Conservation (phyloP, 2,113 vertebrate species). For the Scatophagus argus region DNA sequence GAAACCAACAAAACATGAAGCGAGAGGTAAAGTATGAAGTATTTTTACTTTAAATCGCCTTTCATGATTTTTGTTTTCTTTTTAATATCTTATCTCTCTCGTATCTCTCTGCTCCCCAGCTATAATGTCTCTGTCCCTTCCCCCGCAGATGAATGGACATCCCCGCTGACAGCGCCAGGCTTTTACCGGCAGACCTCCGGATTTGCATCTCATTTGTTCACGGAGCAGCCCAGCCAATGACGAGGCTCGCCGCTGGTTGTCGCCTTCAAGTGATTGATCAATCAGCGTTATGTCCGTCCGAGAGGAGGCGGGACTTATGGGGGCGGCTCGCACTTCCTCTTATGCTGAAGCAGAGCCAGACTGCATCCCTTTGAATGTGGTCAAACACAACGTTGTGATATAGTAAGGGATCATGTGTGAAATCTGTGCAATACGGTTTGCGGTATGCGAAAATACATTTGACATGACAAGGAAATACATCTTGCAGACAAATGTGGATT, state of each 20-base stretch:
- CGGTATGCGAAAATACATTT: background rate
- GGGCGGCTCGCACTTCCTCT: conserved; percentile 19
- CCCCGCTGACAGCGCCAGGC: conserved; percentile 30
- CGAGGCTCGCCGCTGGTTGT: background rate
- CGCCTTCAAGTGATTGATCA: conserved; percentile 45
- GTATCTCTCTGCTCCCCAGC: background rate
- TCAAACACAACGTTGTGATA: background rate
- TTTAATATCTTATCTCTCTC: no score
- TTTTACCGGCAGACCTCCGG: conserved; percentile 71
- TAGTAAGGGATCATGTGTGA: background rate
- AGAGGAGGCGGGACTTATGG: conserved; percentile 34
- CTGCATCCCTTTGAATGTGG: background rate
- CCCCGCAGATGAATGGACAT: conserved; percentile 56
- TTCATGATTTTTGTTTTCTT: no score
- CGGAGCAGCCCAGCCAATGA: conserved; percentile 38
- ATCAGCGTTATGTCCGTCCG: conserved; percentile 71
- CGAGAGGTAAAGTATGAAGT: background rate
- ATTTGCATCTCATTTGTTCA: conserved; percentile 64
- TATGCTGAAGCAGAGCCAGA: no score
- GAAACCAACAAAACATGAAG: background rate
- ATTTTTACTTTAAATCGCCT: background rate
- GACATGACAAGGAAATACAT: background rate
- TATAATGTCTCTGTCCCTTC: background rate
- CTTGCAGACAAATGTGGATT: background rate
- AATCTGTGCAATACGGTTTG: no score